phyloP scores from a whole-genome alignment of 2,113 vertebrate species.

The Megaceryle maxima region DNA sequence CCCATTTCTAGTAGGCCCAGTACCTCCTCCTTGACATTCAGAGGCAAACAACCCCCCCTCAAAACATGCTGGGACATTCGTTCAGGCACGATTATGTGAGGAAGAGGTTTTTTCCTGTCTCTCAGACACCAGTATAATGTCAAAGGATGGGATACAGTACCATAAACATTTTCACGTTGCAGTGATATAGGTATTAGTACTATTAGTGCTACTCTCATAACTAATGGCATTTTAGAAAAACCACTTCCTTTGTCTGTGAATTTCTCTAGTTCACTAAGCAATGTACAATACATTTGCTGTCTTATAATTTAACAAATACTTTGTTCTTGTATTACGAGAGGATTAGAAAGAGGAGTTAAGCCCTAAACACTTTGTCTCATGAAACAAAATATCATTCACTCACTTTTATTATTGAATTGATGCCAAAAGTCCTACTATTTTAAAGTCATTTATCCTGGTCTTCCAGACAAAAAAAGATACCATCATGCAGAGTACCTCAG shows the following conservation, averaged over 20 bases:
- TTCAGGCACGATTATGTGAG: neutral
- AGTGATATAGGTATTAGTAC: neutral
- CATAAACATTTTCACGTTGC: neutral
- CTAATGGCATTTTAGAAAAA: neutral
- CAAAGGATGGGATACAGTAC: neutral
- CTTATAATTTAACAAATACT: neutral
- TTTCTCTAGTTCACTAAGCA: neutral
- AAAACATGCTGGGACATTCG: neutral
- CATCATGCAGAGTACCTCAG: neutral
- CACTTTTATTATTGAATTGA: neutral
- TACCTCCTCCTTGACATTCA: neutral
- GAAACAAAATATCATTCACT: neutral
- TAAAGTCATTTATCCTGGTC: neutral
- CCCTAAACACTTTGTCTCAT: neutral
- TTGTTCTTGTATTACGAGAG: neutral
- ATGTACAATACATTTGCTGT: neutral
- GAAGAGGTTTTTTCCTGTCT: neutral
- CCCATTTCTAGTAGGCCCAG: neutral
- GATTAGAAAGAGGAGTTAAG: neutral
- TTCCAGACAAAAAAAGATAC: neutral
- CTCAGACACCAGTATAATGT: neutral
- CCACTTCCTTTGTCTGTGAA: neutral
- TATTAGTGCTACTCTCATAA: neutral
- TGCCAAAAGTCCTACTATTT: neutral
- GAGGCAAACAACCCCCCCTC: neutral